Evolutionary conservation across 2,888 invertebrate species (phyloP), one percentile per base, ranked within the genome.

Genomic region (Lepidocyrtinus sp.): DNA sequence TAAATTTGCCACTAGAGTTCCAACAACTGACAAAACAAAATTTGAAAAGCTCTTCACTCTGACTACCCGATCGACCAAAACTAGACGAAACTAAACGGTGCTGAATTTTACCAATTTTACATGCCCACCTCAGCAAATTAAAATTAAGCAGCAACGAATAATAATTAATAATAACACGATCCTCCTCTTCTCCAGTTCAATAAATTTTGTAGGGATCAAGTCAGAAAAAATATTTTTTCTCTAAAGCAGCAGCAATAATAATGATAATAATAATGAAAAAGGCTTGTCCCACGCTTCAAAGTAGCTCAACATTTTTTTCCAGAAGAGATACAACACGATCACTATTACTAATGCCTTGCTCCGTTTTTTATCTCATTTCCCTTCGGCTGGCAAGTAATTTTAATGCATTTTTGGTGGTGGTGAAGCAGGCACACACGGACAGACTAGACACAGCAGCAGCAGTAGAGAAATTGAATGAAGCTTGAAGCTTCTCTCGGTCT

Each of bases 321-420:
- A 69, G 72, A 46, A 72, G 63, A 5, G 21, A 19, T 2, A 27
- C 27, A 65, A 26, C 3, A 15, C 71, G 64, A n/a, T n/a, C n/a
- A n/a, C n/a, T 26, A 27, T 61, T 22, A 62, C 22, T 21, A 62
- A 68, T 68, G 59, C 36, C 67, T 75, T 55, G n/a, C n/a, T n/a
- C n/a, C n/a, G n/a, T 62, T 72, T 78, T 50, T 72, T 62, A 64
- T 64, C 45, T 62, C 62, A 73, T 78, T 78, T 78, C 77, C 69
- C 77, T 72, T 78, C 77, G 71, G 75, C 75, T 75, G 75, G 64
- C 62, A 71, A 70, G 76, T 75, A 63, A 75, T 75, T 75, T 69
- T 24, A 22, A 36, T 50, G 50, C 50, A 50, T 50, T n/a, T n/a
- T 50, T 50, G 50, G 50, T 50, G 50, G 36, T 12, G 12, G 12